These are phyloP conservation scores for Paradisaea rubra DNA, from an alignment of 2,113 vertebrate species.

Conservation along the genomic window DNA sequence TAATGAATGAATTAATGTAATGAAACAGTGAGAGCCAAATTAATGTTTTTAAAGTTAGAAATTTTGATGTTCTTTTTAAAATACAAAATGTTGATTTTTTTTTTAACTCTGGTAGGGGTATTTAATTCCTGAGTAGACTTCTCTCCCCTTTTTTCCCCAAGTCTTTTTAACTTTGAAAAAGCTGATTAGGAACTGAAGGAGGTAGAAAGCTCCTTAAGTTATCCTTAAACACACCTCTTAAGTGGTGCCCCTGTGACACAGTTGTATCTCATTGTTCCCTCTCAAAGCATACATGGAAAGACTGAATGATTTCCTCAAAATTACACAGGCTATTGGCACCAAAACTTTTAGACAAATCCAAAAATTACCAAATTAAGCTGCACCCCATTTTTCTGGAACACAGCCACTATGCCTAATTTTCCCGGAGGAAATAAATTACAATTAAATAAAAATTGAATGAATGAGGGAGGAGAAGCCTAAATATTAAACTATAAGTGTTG, in stretches of 20 bases:
- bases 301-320: constrained; percentile 11
- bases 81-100: not conserved
- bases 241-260: not conserved
- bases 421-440: constrained; percentile 35
- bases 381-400: constrained; percentile 40
- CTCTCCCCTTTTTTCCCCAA: not conserved
- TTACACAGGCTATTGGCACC: constrained; percentile 34
- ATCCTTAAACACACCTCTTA: not conserved
- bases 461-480: constrained; percentile 22
- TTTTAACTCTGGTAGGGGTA: not conserved
- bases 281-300: not conserved
- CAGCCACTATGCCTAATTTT: constrained; percentile 12
- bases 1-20: not conserved
- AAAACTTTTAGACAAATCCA: constrained; percentile 22
- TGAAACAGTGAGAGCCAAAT: not conserved
- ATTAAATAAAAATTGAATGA: constrained; percentile 53
- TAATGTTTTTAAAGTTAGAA: not conserved
- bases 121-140: not conserved
- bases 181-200: not conserved
- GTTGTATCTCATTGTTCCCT: not conserved
- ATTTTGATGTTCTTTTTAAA: not conserved
- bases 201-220: not conserved
- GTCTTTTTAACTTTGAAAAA: not conserved
- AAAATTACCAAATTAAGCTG: constrained; percentile 24
- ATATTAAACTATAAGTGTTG: constrained; percentile 35